Percentiles rank a stretch among this genome's conserved stretches.
Evolutionary conservation across 2,797 vertebrate species (phyloP).

Genomic region (Scarus forsteni): DNA sequence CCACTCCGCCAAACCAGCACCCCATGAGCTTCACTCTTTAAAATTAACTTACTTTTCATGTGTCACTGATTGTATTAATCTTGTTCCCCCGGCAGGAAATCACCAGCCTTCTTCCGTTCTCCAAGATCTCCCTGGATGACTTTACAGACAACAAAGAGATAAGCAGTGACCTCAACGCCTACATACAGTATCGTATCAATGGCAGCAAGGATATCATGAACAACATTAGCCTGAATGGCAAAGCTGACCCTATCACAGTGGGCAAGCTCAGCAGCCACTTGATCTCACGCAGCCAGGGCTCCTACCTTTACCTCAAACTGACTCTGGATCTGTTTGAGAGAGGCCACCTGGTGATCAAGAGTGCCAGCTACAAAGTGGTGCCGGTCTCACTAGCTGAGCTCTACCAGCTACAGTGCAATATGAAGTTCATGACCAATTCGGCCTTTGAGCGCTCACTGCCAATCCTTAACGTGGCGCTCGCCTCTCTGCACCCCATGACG

Average conservation of each 20-base stretch:
- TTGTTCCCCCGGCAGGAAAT: slow-evolving; percentile 86
- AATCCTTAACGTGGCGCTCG: slow-evolving; percentile 92
- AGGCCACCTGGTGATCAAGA: slow-evolving; percentile 97
- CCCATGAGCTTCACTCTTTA: too few relatives aligned
- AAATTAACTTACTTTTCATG: too few relatives aligned
- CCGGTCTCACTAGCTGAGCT: slow-evolving; percentile 96
- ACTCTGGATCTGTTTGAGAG: slow-evolving; percentile 96
- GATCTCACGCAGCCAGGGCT: slow-evolving; percentile 94
- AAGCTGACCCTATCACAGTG: slow-evolving; percentile 89
- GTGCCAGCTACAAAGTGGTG: slow-evolving; percentile 98
- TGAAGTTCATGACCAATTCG: slow-evolving; percentile 96
- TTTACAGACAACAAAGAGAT: slow-evolving; percentile 92
- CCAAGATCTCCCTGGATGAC: slow-evolving; percentile 91
- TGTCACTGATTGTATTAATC: slow-evolving; percentile 3
- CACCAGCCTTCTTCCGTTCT: slow-evolving; percentile 88
- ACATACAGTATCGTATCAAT: slow-evolving; percentile 93
- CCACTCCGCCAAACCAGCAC: too few relatives aligned
- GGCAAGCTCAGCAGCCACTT: slow-evolving; percentile 95
- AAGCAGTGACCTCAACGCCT: slow-evolving; percentile 90
- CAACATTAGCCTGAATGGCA: slow-evolving; percentile 97
- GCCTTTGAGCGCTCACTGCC: slow-evolving; percentile 94
- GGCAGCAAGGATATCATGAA: slow-evolving; percentile 93
- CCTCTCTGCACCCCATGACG: slow-evolving; percentile 96
- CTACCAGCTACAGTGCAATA: slow-evolving; percentile 97
- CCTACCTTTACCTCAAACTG: slow-evolving; percentile 97